Conservation (phyloP, 1,140 invertebrate species). For the Acromyrmex heyeri region DNA sequence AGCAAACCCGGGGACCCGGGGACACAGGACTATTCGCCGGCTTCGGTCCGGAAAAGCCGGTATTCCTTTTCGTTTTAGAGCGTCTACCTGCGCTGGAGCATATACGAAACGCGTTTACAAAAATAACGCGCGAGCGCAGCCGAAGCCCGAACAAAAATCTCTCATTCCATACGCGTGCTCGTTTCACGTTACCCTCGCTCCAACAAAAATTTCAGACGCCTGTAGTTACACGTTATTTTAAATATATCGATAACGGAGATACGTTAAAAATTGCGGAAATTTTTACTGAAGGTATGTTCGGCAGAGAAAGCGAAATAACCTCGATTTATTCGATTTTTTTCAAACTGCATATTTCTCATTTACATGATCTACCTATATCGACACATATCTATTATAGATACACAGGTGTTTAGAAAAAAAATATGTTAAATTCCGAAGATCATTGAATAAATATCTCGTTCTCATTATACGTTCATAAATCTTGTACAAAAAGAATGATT, state of each 20-base stretch:
- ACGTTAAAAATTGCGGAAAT: background rate
- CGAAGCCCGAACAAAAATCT: slow-evolving; percentile 20
- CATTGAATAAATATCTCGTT: background rate
- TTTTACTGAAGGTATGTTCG: background rate
- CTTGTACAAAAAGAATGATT: too few species aligned
- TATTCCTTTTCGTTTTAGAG: slow-evolving; percentile 45
- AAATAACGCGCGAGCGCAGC: slow-evolving; percentile 4
- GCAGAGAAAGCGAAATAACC: background rate
- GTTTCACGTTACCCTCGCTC: slow-evolving; percentile 11
- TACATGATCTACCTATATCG: too few species aligned
- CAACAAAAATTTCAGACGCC: slow-evolving; percentile 14
- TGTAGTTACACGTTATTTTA: slow-evolving; percentile 25
- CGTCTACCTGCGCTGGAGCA: slow-evolving; percentile 34
- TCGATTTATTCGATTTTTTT: background rate
- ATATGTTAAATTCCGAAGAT: background rate
- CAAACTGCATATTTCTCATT: background rate
- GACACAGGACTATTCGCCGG: background rate
- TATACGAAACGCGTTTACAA: background rate
- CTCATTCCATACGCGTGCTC: background rate
- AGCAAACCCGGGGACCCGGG: background rate
- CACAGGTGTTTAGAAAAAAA: background rate
- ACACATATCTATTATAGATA: background rate
- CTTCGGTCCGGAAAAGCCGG: slow-evolving; percentile 55
- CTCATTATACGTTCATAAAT: background rate
- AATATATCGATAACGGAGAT: slow-evolving; percentile 28